Conservation (phyloP, 2,797 vertebrate genomes). For the Parauchenoglanis ngamensis region DNA sequence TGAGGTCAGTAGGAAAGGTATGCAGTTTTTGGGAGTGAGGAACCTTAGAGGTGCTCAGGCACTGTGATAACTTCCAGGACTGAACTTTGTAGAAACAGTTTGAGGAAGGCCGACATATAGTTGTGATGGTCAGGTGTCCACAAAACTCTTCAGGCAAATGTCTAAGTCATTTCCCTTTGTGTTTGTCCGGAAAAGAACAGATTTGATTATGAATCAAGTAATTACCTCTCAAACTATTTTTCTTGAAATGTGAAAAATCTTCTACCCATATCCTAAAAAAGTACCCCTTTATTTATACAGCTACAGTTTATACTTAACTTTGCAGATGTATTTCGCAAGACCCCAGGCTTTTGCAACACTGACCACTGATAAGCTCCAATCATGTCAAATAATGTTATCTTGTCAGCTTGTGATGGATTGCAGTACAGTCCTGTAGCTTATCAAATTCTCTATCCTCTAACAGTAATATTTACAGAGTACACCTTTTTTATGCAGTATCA, state of each 20-base stretch:
- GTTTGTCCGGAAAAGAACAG: not conserved
- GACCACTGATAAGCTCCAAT: constrained; percentile 15
- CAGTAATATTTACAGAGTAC: constrained; percentile 11
- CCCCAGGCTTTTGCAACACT: not conserved
- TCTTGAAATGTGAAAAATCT: not conserved
- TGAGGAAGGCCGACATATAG: not conserved
- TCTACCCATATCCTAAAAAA: not conserved
- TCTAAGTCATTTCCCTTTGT: not conserved
- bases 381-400: constrained; percentile 16
- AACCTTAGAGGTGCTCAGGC: constrained; percentile 83
- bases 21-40: not conserved
- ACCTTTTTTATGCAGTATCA: not conserved
- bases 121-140: not conserved
- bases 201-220: not conserved
- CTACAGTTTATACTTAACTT: not conserved
- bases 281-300: not conserved
- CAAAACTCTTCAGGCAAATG: not conserved
- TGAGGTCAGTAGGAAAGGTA: not conserved
- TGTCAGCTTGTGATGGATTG: not conserved
- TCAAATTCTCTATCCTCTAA: not conserved
- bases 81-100: constrained; percentile 36
- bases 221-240: not conserved
- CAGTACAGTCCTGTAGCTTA: not conserved
- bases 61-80: constrained; percentile 89
- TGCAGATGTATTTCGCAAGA: constrained; percentile 1